These are phyloP conservation scores for Pterobdella sp. DNA, from an alignment of 2,888 invertebrate genomes.

Conservation along the genomic window DNA sequence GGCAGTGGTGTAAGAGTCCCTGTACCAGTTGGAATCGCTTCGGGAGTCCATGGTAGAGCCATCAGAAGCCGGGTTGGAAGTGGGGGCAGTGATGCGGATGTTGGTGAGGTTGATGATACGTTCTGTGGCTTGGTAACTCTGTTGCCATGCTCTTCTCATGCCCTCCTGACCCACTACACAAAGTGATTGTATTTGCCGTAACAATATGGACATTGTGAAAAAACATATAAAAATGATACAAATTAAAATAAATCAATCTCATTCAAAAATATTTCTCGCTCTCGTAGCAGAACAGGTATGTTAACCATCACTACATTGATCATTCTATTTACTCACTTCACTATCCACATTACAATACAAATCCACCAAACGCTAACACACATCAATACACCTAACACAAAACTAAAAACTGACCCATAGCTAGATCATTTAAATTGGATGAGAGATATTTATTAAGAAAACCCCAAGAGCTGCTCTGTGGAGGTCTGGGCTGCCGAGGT, in stretches of 20 bases:
- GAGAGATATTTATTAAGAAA: neutral
- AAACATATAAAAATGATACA: too few species aligned
- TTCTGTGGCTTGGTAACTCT: neutral
- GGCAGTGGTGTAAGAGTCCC: neutral
- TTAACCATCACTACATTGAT: too few species aligned
- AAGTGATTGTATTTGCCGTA: too few species aligned
- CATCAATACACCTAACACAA: neutral
- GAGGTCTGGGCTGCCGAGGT: neutral
- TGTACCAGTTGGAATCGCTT: neutral
- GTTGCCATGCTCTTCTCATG: neutral
- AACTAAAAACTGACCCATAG: neutral
- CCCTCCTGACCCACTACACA: neutral
- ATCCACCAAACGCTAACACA: too few species aligned
- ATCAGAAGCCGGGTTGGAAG: neutral
- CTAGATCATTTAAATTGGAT: neutral
- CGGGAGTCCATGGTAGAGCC: neutral
- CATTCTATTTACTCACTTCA: too few species aligned
- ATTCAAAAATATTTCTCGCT: neutral
- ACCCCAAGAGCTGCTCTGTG: neutral
- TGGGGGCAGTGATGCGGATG: neutral
- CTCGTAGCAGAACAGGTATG: too few species aligned
- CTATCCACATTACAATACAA: too few species aligned
- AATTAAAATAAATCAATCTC: neutral
- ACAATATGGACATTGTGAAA: too few species aligned
- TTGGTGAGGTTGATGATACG: neutral